phyloP scores from a whole-genome alignment of 2,113 vertebrate species.

The Gopherus flavomarginatus region DNA sequence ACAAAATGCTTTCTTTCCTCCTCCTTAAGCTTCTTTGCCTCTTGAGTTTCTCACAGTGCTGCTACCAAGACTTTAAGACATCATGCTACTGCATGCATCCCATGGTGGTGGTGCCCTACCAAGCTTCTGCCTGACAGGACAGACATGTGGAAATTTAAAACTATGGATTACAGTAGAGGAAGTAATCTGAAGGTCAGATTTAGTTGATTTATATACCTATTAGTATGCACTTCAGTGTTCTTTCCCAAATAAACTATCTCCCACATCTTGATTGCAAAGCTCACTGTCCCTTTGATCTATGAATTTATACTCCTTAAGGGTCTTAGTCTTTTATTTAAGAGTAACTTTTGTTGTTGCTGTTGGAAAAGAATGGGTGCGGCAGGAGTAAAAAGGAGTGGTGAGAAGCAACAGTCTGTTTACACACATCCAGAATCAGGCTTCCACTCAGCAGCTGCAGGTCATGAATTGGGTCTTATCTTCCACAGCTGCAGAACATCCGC shows the following conservation, averaged over 20 bases:
- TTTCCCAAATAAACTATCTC: neutral
- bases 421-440: neutral
- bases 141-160: neutral
- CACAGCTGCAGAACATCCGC: conserved; percentile 41
- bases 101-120: neutral
- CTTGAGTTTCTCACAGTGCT: neutral
- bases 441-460: conserved; percentile 38
- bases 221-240: too few species aligned
- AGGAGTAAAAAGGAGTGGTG: neutral
- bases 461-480: conserved; percentile 43
- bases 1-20: neutral
- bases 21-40: neutral
- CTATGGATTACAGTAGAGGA: neutral
- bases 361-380: neutral
- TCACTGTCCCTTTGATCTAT: neutral
- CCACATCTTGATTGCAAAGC: neutral
- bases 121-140: conserved; percentile 4
- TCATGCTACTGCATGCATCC: neutral
- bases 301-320: neutral
- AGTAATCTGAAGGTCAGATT: neutral
- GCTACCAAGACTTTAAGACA: neutral
- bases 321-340: neutral
- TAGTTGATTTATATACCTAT: neutral
- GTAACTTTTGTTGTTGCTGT: neutral
- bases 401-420: conserved; percentile 1